Base-by-base conservation (phyloP, 2,797 vertebrate genomes). In the Myoxocephalus aenaeus region DNA sequence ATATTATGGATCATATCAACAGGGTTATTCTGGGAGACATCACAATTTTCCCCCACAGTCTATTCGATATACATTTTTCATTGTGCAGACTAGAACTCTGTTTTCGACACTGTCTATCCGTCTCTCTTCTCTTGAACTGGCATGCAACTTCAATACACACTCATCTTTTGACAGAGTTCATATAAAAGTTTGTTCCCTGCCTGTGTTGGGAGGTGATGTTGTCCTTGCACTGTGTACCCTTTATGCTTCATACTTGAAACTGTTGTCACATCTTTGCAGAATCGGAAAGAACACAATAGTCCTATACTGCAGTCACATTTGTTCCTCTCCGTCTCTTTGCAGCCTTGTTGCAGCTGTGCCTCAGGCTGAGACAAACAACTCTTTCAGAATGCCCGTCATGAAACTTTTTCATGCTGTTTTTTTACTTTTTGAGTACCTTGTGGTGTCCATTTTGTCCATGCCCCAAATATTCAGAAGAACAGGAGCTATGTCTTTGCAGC, bases 1-100 rank as follows among this genome's bases (percentile, higher is more conserved):
- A 67, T 82, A 65, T 59, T 56, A 73, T 44, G 64, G 51, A 20
- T 86, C 59, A 61, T 73, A 65, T 50, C 81, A 59, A 73, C 44
- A 42, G 50, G 29, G 25, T 48, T 71, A 73, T 79, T 61, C 14
- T 32, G 29, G 58, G 22, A 69, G 29, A 50, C 0, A 1, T 7
- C 1, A 20, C 38, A 22, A 29, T 63, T 48, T 57, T 56, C 27
- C 22, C 32, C 66, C 32, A 61, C 32, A 48, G 7, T 74, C 36
- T 53, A 9, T 38, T 56, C 44, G 50, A 22, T 57, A 22, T 46
- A 7, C 1, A 44, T 29, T 15, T 64, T 2, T 73, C 25, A 38
- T 56, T 72, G 18, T 65, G 18, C 34, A 48, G 25, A 61, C 9
- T 22, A 20, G 10, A 5, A 9, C 25, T 27, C 12, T 56, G 20